Evolutionary conservation across 2,888 invertebrate genomes (phyloP), one percentile per base, ranked within the genome.

Genomic region (Brenthis hecate): DNA sequence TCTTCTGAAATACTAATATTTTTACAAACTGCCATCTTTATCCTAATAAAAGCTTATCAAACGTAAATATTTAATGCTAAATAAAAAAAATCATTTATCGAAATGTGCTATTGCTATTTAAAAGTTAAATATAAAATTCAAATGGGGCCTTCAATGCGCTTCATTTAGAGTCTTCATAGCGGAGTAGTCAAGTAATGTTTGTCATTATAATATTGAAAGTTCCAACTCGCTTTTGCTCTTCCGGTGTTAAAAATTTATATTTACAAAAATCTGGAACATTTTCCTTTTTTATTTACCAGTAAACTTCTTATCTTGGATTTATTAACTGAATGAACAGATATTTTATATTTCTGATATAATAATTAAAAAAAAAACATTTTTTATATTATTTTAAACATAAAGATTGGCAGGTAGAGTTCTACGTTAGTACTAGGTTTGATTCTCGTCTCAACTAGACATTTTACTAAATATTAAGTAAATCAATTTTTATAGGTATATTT

Each of bases 81-180:
- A 67, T 69, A 72, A 69, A 71, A 51, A 19, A 56, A 16, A 48
- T n/a, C 62, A 55, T 32, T 51, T 71, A 71, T 69, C 71, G 66
- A 53, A 60, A 13, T 19, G 32, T 66, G 65, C 71, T 69, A 67
- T 71, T 69, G 68, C 69, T 70, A 72, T 73, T 72, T 72, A 73
- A 75, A 72, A 70, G 68, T 68, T 66, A 74, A 76, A 75, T 73
- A 75, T 76, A 75, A 78, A 77, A 78, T 76, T 78, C 75, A 75
- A 76, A 77, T 70, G 73, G 75, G 70, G 65, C 50, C 74, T 74
- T 78, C 74, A 80, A 78, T 79, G 73, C 73, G 76, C 75, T 74
- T 78, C 79, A 75, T 80, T 80, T 78, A 68, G 68, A 68, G 72
- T 72, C 77, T 78, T 75, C 74, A 75, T 73, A 69, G 71, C 74